Percentiles rank a stretch among this genome's conserved stretches.
phyloP scores from a whole-genome alignment of 53 echinoderm and acorn worm species.

The Paracentrotus lividus region DNA sequence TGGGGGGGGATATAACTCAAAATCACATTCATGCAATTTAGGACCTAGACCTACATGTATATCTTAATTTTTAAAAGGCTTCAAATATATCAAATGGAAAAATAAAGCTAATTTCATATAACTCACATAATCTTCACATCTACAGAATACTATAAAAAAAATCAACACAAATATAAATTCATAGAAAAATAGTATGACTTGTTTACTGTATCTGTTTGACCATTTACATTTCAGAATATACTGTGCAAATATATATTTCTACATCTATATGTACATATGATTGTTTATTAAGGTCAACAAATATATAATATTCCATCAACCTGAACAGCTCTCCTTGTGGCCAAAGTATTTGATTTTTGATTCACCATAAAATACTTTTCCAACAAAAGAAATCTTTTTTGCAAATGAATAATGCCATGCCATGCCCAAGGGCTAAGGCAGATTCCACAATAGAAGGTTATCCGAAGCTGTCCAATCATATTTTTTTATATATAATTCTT shows the following conservation, averaged over 20 bases:
- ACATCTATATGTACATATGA: neutral
- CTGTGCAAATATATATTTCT: neutral
- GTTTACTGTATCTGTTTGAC: neutral
- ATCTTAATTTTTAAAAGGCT: neutral
- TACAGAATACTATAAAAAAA: no score
- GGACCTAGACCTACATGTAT: neutral
- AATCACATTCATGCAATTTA: neutral
- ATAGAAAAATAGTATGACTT: neutral
- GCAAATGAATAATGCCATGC: neutral
- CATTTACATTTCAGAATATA: neutral
- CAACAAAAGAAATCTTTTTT: constrained; percentile 24
- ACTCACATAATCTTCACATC: no score
- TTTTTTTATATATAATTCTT: no score
- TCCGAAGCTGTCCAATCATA: constrained; percentile 50
- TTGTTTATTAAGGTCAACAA: constrained; percentile 11
- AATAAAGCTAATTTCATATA: no score
- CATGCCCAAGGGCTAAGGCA: neutral
- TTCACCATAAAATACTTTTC: constrained; percentile 7
- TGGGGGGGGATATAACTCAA: neutral
- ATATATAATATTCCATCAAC: neutral
- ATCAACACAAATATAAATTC: no score
- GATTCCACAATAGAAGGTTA: constrained; percentile 37
- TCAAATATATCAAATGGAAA: no score
- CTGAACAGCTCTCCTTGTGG: constrained; percentile 35
- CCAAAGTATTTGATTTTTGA: constrained; percentile 45